Evolutionary conservation across 2,113 vertebrate species (phyloP).

Genomic region (Gasterosteus aculeatus): DNA sequence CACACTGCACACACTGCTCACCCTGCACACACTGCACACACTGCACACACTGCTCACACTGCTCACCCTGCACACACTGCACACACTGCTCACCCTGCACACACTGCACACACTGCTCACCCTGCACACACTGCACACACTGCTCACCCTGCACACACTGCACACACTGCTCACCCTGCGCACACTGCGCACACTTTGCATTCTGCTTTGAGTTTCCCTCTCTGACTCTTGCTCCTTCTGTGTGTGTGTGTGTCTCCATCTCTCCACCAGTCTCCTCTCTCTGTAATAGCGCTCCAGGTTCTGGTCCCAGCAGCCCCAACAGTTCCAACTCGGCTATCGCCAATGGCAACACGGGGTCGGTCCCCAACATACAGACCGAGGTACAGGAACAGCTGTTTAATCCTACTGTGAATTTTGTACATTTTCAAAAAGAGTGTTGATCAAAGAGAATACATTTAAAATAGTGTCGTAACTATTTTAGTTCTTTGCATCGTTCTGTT

Average conservation of each 20-base stretch:
- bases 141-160: too few relatives aligned
- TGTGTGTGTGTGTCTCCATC: slow-evolving; percentile 2
- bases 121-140: too few relatives aligned
- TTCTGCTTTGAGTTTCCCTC: neutral
- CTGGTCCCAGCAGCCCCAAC: slow-evolving; percentile 77
- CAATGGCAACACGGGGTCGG: slow-evolving; percentile 75
- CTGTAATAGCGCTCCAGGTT: slow-evolving; percentile 75
- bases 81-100: too few relatives aligned
- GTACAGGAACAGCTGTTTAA: slow-evolving; percentile 21
- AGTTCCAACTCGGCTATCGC: slow-evolving; percentile 72
- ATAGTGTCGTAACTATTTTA: neutral
- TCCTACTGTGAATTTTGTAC: neutral
- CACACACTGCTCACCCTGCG: too few relatives aligned
- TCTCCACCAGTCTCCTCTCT: slow-evolving; percentile 70
- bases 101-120: too few relatives aligned
- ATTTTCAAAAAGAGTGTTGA: neutral
- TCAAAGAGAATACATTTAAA: neutral
- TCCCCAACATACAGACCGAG: slow-evolving; percentile 77
- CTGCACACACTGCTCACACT: too few relatives aligned
- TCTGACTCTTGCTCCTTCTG: neutral
- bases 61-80: too few relatives aligned
- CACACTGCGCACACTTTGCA: neutral
- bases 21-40: too few relatives aligned
- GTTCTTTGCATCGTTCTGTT: too few relatives aligned
- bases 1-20: too few relatives aligned